These are phyloP conservation scores for Pipistrellus pygmaeus DNA, from an alignment of 2,797 vertebrate species.

Conservation along the genomic window DNA sequence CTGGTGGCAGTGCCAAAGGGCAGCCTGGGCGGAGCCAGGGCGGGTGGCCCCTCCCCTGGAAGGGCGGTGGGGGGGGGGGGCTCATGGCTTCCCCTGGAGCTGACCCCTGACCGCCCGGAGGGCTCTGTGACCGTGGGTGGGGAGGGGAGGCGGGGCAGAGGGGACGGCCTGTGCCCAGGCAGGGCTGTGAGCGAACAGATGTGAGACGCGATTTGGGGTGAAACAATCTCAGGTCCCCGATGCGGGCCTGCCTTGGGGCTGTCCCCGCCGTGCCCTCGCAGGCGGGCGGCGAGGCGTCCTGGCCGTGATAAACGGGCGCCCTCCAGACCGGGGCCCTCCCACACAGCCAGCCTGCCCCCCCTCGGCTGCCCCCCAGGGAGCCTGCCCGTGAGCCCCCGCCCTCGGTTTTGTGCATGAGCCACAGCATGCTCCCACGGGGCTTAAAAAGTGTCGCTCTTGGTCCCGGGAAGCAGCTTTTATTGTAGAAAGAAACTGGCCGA, in stretches of 20 bases:
- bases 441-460: background rate
- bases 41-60: background rate
- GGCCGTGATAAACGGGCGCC: fast-evolving
- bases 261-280: background rate
- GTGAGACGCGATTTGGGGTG: fast-evolving
- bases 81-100: background rate
- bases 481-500: background rate
- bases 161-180: background rate
- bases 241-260: fast-evolving
- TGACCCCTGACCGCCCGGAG: fast-evolving
- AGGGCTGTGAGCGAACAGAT: fast-evolving
- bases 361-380: too few species aligned
- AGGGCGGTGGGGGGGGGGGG: too few species aligned
- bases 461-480: background rate
- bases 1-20: background rate
- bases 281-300: background rate
- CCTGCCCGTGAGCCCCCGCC: background rate
- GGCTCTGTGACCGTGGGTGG: fast-evolving
- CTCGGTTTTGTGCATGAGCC: too few species aligned
- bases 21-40: background rate
- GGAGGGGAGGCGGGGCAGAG: background rate
- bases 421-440: background rate
- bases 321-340: fast-evolving
- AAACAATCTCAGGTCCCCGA: fast-evolving
- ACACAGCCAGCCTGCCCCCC: fast-evolving